Base-by-base conservation (phyloP, 1,140 invertebrate genomes). In the Nasonia giraulti region DNA sequence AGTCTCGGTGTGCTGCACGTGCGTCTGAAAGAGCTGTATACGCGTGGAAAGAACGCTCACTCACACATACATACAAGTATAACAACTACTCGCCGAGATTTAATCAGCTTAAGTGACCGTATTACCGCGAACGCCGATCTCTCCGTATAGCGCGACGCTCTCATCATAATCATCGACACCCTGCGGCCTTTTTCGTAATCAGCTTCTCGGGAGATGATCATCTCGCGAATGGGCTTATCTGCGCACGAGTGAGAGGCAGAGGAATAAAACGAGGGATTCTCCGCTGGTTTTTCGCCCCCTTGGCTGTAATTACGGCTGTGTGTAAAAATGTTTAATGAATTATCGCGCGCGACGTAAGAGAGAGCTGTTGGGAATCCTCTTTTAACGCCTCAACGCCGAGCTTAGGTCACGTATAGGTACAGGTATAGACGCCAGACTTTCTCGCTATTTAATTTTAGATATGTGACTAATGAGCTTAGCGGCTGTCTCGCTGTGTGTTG, bases 21-120 rank as follows among this genome's bases (percentile, higher is more conserved):
- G 40, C 40, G 7, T 44, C 40, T 44, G 40, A 44, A 8, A 44
- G 40, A 44, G 6, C 27, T 40, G 7, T 44, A 44, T 44, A 44
- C 40, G 11, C 8, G 40, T 44, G 47, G 2, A 17, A n/a, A 20
- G 55, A 62, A 62, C 68, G 23, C 17, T 71, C 68, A 6, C 23
- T 11, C 68, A 2, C 17, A 66, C 20, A 2, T 33, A 66, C 20
- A 17, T 37, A 37, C 0, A 37, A 37, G 33, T 37, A 37, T 74
- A 83, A 83, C 74, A 74, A 83, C 20, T 62, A 62, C 17, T n/a
- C 33, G 33, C 37, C 10, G 50, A 77, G 81, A 78, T 83, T 77
- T 83, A 83, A 83, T 83, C 82, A 47, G 75, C 75, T 78, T 33
- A 71, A 83, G 82, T 78, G 82, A 27, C 37, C 75, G 82, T 20